Evolutionary conservation across 2,113 vertebrate genomes (phyloP).

Genomic region (Theristicus caerulescens): DNA sequence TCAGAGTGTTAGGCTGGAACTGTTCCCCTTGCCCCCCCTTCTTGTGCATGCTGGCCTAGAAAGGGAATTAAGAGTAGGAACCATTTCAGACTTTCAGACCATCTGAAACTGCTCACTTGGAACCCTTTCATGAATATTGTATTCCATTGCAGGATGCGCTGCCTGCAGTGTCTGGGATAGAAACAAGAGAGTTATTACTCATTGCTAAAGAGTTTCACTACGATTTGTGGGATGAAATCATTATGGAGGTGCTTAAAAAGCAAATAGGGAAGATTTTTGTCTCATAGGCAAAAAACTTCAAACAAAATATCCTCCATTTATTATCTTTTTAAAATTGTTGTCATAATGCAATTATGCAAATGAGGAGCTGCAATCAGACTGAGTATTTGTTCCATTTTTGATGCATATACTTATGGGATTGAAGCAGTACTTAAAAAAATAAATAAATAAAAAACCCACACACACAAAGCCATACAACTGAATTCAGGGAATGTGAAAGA

Average conservation of each 20-base stretch:
- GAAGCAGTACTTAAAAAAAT: not conserved
- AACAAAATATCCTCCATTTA: constrained; percentile 39
- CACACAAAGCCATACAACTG: not conserved
- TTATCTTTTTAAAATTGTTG: constrained; percentile 45
- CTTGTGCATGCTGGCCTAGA: not conserved
- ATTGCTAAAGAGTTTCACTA: not conserved
- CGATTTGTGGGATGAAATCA: constrained; percentile 4
- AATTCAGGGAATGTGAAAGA: constrained; percentile 73
- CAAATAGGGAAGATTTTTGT: not conserved
- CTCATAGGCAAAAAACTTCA: not conserved
- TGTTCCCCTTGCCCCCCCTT: not conserved
- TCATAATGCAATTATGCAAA: constrained; percentile 68
- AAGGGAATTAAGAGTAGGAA: not conserved
- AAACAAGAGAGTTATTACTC: constrained; percentile 24
- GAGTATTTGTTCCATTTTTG: constrained; percentile 66
- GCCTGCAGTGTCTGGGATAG: not conserved
- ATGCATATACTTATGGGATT: constrained; percentile 53
- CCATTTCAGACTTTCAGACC: not conserved
- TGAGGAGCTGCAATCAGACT: constrained; percentile 34
- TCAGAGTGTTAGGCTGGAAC: not conserved
- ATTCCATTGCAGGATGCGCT: not conserved
- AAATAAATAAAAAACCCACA: not conserved
- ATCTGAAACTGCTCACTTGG: constrained; percentile 28
- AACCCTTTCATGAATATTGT: constrained; percentile 18
- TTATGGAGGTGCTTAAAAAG: constrained; percentile 4